A percentile compares a stretch with the other conserved stretches of the same genome.
Evolutionary conservation across 2,888 invertebrate species (phyloP).

Genomic region (Drosophila helvetica): DNA sequence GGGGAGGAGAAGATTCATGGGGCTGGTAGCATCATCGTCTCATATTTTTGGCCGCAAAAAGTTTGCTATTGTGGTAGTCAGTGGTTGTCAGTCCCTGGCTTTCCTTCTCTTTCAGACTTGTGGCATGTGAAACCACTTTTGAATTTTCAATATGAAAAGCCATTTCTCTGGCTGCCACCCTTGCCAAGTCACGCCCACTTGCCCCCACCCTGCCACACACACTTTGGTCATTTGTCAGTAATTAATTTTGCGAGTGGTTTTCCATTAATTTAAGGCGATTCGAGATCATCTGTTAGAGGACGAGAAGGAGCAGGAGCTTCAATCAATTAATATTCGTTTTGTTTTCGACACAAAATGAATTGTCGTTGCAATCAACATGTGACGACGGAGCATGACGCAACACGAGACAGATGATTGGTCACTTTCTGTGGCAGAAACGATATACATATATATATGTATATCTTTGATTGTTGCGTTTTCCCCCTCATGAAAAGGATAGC

Average conservation of each 20-base stretch:
- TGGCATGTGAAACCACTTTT: conserved; percentile 30
- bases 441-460: background rate
- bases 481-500: too few relatives aligned
- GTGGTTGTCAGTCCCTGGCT: background rate
- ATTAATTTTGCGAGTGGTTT: conserved; percentile 54
- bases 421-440: background rate
- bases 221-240: conserved; percentile 54
- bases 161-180: background rate
- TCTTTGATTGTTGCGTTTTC: background rate
- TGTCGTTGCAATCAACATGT: conserved; percentile 59
- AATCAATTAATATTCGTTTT: conserved; percentile 68
- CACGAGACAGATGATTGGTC: conserved; percentile 56
- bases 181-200: background rate
- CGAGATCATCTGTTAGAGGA: conserved; percentile 16
- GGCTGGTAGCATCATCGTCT: conserved; percentile 16
- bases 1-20: background rate
- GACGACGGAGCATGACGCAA: conserved; percentile 47
- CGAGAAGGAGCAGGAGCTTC: conserved; percentile 19
- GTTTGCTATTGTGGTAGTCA: conserved; percentile 32
- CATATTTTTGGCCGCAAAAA: conserved; percentile 36
- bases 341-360: conserved; percentile 11
- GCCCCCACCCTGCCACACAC: background rate
- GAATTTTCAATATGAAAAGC: conserved; percentile 35
- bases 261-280: conserved; percentile 58
- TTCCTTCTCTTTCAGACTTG: background rate